phyloP scores from a whole-genome alignment of 2,888 invertebrate genomes.

The Drosophila buzzatii region DNA sequence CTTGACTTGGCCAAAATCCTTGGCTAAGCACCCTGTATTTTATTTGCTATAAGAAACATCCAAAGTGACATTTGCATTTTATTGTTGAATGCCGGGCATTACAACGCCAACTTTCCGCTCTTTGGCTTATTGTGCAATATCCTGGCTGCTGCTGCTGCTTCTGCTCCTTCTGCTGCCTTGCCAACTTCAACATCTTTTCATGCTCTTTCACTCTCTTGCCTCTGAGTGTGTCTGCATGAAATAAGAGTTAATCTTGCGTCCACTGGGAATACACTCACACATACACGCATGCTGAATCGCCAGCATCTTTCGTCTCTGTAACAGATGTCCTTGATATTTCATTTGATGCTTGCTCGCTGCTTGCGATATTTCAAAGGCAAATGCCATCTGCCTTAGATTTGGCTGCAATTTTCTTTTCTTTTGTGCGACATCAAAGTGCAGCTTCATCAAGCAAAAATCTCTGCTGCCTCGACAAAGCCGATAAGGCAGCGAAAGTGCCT shows the following conservation, averaged over 20 bases:
- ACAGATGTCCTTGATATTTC: constrained; percentile 75
- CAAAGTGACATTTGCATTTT: constrained; percentile 75
- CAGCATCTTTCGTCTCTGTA: constrained; percentile 48
- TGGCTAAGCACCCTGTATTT: constrained; percentile 41
- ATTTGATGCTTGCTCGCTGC: constrained; percentile 45
- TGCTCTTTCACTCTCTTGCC: constrained; percentile 41
- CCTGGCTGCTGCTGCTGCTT: constrained; percentile 34
- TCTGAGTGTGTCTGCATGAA: constrained; percentile 65
- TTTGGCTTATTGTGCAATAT: constrained; percentile 71
- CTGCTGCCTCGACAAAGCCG: constrained; percentile 52
- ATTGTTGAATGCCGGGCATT: constrained; percentile 68
- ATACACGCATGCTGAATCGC: constrained; percentile 21
- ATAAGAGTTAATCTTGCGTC: constrained; percentile 76
- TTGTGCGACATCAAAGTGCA: constrained; percentile 71
- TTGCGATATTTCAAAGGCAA: constrained; percentile 57
- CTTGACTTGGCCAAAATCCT: background rate
- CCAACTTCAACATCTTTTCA: constrained; percentile 12
- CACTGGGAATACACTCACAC: constrained; percentile 52
- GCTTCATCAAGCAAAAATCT: constrained; percentile 66
- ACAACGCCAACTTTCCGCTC: constrained; percentile 65
- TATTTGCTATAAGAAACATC: constrained; percentile 56
- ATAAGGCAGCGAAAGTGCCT: constrained; percentile 47
- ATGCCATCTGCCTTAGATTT: constrained; percentile 44
- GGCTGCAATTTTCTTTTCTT: constrained; percentile 52
- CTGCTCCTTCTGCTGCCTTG: constrained; percentile 16